These are phyloP conservation scores for Cybosia mesomella DNA, from an alignment of 2,888 invertebrate species.

Conservation along the genomic window DNA sequence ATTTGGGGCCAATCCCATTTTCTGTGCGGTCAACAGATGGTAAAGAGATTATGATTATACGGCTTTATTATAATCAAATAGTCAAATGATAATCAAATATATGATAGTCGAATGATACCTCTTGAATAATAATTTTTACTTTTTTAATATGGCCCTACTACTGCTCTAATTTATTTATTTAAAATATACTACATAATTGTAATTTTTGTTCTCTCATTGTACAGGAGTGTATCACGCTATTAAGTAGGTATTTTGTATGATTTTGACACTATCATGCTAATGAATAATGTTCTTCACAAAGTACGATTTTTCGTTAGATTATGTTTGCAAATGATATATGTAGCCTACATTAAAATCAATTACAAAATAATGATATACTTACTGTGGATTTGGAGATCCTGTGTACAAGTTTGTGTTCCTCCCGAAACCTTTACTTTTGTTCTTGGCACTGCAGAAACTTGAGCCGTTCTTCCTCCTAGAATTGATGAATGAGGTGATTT, in stretches of 20 bases:
- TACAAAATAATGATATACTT: constrained; percentile 59
- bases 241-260: too few relatives aligned
- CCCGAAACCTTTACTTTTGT: constrained; percentile 96
- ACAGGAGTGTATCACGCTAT: too few relatives aligned
- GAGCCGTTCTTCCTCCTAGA: constrained; percentile 89
- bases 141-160: too few relatives aligned
- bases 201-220: too few relatives aligned
- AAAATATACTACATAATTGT: too few relatives aligned
- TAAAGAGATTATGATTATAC: constrained; percentile 12
- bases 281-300: too few relatives aligned
- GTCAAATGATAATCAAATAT: too few relatives aligned
- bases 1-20: constrained; percentile 93
- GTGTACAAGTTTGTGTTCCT: constrained; percentile 95
- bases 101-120: too few relatives aligned
- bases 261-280: too few relatives aligned
- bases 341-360: background rate
- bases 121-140: too few relatives aligned
- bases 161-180: too few relatives aligned
- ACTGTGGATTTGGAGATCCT: constrained; percentile 91
- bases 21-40: constrained; percentile 72
- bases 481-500: constrained; percentile 17
- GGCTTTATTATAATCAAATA: background rate
- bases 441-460: constrained; percentile 94
- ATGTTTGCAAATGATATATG: background rate
- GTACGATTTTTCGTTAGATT: background rate